A percentile compares a stretch with the other conserved stretches of the same genome.
Conservation (phyloP, 2,113 vertebrate genomes). For the Pseudopipra pipra region DNA sequence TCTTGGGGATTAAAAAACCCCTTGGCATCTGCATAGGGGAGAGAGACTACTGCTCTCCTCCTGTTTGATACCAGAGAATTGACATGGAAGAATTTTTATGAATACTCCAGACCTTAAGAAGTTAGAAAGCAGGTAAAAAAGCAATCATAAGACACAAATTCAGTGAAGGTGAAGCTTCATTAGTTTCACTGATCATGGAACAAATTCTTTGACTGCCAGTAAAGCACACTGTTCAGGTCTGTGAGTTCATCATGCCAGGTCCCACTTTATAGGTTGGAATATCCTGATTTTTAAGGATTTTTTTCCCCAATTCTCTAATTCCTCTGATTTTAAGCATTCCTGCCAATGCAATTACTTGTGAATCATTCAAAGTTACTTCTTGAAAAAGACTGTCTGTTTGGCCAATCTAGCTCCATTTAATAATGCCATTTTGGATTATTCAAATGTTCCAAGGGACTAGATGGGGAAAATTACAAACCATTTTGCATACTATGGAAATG, state of each 20-base stretch:
- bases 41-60: not conserved
- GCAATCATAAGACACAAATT: not conserved
- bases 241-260: not conserved
- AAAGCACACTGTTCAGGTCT: not conserved
- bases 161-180: not conserved
- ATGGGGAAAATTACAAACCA: not conserved
- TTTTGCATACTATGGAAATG: not conserved
- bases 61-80: not conserved
- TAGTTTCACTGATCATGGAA: not conserved
- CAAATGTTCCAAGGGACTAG: not conserved
- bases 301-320: conserved; percentile 15
- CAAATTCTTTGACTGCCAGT: not conserved
- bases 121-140: not conserved
- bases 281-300: not conserved
- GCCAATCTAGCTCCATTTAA: not conserved
- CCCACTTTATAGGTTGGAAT: not conserved
- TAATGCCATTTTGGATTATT: not conserved
- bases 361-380: not conserved
- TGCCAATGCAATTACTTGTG: not conserved
- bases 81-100: not conserved
- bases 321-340: not conserved
- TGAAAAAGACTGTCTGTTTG: not conserved
- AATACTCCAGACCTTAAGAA: not conserved
- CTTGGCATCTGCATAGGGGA: not conserved
- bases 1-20: not conserved